A percentile compares a stretch with the other conserved stretches of the same genome.
Evolutionary conservation across 2,113 vertebrate species (phyloP).

Genomic region (Bathybates hornii): DNA sequence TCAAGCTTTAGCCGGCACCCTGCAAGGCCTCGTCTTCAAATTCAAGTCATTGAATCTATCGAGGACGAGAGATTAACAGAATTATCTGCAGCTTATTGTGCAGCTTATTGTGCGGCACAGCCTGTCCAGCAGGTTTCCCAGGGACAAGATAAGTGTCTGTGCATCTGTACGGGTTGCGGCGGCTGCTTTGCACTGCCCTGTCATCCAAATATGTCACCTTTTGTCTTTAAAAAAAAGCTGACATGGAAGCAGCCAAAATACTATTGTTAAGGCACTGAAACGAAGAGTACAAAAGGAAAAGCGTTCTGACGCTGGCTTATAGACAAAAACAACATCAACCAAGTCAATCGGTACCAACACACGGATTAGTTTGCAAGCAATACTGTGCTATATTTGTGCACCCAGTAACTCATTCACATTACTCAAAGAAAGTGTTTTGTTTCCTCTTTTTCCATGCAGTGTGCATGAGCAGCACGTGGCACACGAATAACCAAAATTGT

Average conservation of each 20-base stretch:
- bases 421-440: background rate
- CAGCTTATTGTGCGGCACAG: background rate
- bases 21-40: background rate
- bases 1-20: fast-evolving
- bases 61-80: background rate
- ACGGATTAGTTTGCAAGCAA: background rate
- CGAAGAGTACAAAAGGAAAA: background rate
- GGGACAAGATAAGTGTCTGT: background rate
- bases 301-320: background rate
- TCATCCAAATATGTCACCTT: background rate
- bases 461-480: background rate
- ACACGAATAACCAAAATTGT: slow-evolving; percentile 26
- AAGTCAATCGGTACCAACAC: background rate
- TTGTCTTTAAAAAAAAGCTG: fast-evolving
- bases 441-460: background rate
- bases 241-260: background rate
- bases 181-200: fast-evolving
- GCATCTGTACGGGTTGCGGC: background rate
- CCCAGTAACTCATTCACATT: background rate
- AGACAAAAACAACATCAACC: background rate
- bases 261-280: background rate
- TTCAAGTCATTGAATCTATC: background rate
- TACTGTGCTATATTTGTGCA: background rate
- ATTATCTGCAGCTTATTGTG: background rate
- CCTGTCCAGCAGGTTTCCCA: background rate